Conservation (phyloP, 2,113 vertebrate genomes). For the Solea solea region DNA sequence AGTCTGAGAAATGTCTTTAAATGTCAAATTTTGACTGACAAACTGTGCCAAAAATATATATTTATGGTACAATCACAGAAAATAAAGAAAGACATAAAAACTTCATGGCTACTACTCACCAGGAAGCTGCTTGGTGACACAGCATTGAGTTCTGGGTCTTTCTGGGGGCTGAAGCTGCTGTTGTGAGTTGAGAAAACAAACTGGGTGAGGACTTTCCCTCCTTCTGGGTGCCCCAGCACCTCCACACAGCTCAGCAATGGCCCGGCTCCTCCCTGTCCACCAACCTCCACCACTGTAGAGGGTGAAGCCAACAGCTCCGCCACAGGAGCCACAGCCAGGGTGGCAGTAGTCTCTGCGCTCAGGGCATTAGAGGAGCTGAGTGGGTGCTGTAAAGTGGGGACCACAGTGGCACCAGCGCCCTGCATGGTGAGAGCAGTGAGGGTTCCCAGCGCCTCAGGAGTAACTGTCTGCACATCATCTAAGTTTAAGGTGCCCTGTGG, state of each 20-base stretch:
- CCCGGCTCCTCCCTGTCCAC: constrained; percentile 65
- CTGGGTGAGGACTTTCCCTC: constrained; percentile 83
- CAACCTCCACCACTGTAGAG: constrained; percentile 81
- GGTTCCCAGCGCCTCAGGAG: constrained; percentile 86
- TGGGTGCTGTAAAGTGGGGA: constrained; percentile 81
- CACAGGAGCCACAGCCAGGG: constrained; percentile 71
- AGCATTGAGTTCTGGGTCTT: constrained; percentile 82
- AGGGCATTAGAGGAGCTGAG: constrained; percentile 83
- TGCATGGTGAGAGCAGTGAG: constrained; percentile 85
- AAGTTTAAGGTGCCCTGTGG: constrained; percentile 87
- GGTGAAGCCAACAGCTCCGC: constrained; percentile 82
- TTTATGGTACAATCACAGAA: background rate
- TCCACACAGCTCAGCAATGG: constrained; percentile 82
- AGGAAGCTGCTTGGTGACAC: constrained; percentile 86
- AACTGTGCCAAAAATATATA: too few relatives aligned
- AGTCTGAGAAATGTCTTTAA: too few relatives aligned
- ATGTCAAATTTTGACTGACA: too few relatives aligned
- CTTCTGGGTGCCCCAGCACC: constrained; percentile 82
- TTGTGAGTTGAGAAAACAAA: constrained; percentile 85
- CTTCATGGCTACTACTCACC: constrained; percentile 78
- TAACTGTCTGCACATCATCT: constrained; percentile 90
- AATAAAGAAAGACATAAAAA: background rate
- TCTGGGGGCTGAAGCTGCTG: constrained; percentile 84
- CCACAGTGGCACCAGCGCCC: constrained; percentile 72
- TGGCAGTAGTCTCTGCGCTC: constrained; percentile 74